phyloP scores from a whole-genome alignment of 1,140 invertebrate species.

The Prorops nasuta region DNA sequence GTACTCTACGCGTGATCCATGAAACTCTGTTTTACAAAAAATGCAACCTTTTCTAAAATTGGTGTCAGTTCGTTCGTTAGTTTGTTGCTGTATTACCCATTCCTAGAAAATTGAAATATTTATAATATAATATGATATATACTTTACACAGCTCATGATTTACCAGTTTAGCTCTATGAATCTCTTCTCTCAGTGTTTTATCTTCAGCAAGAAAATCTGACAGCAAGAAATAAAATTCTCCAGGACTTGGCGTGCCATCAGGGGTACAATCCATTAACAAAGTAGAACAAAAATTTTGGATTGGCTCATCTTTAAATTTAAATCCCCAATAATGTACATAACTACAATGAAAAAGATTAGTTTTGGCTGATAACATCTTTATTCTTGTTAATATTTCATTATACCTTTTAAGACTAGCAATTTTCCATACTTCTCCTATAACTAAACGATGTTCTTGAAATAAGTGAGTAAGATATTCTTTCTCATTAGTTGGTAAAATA shows the following conservation, averaged over 20 bases:
- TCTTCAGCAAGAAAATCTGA: constrained; percentile 81
- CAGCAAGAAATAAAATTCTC: constrained; percentile 74
- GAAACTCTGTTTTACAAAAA: constrained; percentile 70
- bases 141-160: constrained; percentile 9
- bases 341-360: too few relatives aligned
- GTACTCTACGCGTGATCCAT: constrained; percentile 65
- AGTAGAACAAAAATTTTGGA: constrained; percentile 70
- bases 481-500: constrained; percentile 54
- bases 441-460: constrained; percentile 74
- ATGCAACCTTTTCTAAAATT: constrained; percentile 76
- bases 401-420: constrained; percentile 72
- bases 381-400: constrained; percentile 21
- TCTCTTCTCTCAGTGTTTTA: constrained; percentile 67
- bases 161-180: constrained; percentile 62
- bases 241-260: constrained; percentile 61
- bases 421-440: constrained; percentile 77
- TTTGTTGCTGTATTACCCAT: constrained; percentile 70
- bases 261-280: constrained; percentile 64
- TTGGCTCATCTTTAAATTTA: constrained; percentile 64
- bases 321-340: constrained; percentile 76
- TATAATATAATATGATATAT: constrained; percentile 2
- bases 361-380: too few relatives aligned
- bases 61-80: constrained; percentile 74
- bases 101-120: constrained; percentile 59
- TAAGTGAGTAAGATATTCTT: constrained; percentile 69